phyloP scores from a whole-genome alignment of 2,797 vertebrate species.

The Rhabdomys pumilio region DNA sequence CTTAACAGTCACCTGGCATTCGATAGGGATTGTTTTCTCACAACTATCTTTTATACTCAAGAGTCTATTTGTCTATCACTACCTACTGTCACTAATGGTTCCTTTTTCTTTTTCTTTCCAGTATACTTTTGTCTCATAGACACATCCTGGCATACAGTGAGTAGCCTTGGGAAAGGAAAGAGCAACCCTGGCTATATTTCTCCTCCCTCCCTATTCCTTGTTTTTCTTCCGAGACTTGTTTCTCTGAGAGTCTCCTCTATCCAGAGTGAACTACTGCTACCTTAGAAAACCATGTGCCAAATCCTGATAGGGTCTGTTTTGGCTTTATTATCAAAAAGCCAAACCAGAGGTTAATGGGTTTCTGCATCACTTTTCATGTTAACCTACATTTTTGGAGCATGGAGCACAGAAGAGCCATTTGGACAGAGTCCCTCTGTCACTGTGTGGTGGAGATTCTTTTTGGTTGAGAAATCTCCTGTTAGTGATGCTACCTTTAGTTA shows the following conservation, averaged over 20 bases:
- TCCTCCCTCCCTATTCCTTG: neutral
- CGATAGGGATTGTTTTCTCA: neutral
- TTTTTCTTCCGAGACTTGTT: conserved; percentile 53
- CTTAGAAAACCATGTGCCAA: neutral
- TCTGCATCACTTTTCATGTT: conserved; percentile 18
- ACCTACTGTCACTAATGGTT: neutral
- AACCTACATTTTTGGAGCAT: neutral
- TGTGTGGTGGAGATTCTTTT: neutral
- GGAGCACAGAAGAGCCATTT: neutral
- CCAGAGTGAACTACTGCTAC: neutral
- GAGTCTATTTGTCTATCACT: neutral
- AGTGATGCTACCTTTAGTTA: neutral
- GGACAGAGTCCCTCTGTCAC: neutral
- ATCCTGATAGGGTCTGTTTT: neutral
- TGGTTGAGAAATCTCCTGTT: neutral
- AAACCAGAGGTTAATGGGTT: conserved; percentile 34
- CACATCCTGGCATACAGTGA: neutral
- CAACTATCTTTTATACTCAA: neutral
- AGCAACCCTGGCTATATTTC: neutral
- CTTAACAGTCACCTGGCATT: neutral
- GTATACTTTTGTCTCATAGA: neutral
- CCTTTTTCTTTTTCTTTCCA: conserved; percentile 7
- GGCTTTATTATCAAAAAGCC: conserved; percentile 24
- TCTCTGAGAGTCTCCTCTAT: conserved; percentile 54
- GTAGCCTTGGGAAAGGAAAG: neutral